phyloP scores from a whole-genome alignment of 2,888 invertebrate species.

The Cotesia congregata region DNA sequence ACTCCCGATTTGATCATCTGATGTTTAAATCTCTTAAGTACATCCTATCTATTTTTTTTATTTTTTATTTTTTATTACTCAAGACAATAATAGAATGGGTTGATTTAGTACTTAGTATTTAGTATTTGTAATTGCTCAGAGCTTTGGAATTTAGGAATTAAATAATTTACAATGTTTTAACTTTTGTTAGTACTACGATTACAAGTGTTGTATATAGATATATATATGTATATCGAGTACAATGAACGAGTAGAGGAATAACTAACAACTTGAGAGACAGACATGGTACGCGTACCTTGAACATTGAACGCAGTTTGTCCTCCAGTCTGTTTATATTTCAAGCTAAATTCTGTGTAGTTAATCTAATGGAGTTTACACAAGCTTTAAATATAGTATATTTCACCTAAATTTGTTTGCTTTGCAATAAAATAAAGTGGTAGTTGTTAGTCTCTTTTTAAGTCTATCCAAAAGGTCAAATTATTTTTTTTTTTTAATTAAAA shows the following conservation, averaged over 20 bases:
- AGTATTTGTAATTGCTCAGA: neutral
- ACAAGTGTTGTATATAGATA: neutral
- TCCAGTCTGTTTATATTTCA: slow-evolving; percentile 1
- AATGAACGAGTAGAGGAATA: neutral
- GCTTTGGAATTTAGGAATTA: neutral
- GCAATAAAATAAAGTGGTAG: neutral
- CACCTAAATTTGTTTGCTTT: neutral
- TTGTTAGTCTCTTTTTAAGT: neutral
- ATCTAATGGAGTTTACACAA: slow-evolving; percentile 1
- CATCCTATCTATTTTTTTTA: neutral
- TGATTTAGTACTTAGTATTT: neutral
- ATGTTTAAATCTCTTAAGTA: neutral
- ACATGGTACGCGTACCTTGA: neutral
- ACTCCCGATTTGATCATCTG: neutral
- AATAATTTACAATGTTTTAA: neutral
- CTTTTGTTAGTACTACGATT: neutral
- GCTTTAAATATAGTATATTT: neutral
- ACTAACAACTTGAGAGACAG: neutral
- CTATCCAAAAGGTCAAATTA: neutral
- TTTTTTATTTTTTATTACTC: neutral
- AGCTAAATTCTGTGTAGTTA: neutral
- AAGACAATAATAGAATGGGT: neutral
- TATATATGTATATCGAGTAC: neutral
- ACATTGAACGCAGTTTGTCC: slow-evolving; percentile 1
- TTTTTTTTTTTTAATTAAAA: neutral